Evolutionary conservation across 1,140 invertebrate species (phyloP).

Genomic region (Aphelenchoides fujianensis): DNA sequence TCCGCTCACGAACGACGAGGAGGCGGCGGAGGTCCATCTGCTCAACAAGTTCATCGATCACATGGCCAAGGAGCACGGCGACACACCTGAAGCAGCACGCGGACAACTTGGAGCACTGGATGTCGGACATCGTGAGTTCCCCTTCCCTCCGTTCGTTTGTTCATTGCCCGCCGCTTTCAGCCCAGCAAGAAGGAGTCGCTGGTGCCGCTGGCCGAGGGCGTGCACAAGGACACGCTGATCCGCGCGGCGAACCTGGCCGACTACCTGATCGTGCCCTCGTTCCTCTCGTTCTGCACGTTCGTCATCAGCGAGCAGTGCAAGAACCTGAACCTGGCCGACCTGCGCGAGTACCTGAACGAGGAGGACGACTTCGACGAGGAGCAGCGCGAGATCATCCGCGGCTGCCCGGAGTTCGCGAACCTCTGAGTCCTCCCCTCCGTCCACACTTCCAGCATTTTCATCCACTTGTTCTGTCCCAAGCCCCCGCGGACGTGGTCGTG

Average conservation of each 20-base stretch:
- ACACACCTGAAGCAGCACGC: not conserved
- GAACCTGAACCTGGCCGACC: not conserved
- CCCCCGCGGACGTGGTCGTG: too few relatives aligned
- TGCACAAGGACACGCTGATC: constrained; percentile 10
- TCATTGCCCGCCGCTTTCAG: constrained; percentile 16
- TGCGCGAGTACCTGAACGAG: constrained; percentile 18
- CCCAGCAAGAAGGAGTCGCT: constrained; percentile 1
- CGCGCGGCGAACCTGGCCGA: constrained; percentile 6
- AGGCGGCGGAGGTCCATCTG: not conserved
- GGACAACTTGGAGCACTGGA: not conserved
- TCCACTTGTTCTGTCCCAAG: too few relatives aligned
- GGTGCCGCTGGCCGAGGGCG: constrained; percentile 2
- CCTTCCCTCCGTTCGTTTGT: not conserved
- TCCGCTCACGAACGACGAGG: not conserved
- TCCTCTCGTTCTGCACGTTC: constrained; percentile 19
- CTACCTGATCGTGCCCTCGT: constrained; percentile 3
- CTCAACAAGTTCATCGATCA: constrained; percentile 12
- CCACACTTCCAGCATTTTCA: too few relatives aligned
- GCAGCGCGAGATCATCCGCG: constrained; percentile 2
- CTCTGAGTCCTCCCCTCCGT: not conserved
- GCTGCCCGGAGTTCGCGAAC: constrained; percentile 15
- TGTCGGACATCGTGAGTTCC: constrained; percentile 11
- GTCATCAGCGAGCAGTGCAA: constrained; percentile 12
- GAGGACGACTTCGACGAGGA: constrained; percentile 17
- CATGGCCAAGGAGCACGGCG: not conserved